Percentiles rank a stretch among this genome's conserved stretches.
Conservation (phyloP, 2,888 invertebrate genomes). For the Gnatocerus cornutus region DNA sequence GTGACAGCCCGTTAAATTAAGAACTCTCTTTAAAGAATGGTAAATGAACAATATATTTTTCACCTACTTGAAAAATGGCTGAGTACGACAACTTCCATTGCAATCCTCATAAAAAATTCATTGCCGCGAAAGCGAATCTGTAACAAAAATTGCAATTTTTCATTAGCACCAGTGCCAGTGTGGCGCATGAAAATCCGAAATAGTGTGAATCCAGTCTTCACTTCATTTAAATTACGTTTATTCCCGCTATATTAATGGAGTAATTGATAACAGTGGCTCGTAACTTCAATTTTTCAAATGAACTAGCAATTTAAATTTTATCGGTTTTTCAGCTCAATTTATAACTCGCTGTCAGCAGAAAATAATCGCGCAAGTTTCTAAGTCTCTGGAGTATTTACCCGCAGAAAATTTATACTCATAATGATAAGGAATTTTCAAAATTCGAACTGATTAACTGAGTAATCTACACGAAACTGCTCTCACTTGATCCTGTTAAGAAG, state of each 20-base stretch:
- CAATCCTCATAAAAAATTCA: background rate
- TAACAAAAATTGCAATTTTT: no score
- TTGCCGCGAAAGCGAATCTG: no score
- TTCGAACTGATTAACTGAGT: background rate
- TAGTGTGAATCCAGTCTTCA: no score
- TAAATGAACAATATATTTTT: background rate
- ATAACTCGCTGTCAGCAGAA: slow-evolving; percentile 11
- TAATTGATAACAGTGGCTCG: slow-evolving; percentile 10
- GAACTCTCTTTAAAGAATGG: background rate
- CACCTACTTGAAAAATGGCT: no score
- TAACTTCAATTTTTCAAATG: slow-evolving; percentile 27
- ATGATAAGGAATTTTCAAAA: slow-evolving; percentile 10
- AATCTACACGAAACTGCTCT: background rate
- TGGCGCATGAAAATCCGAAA: no score
- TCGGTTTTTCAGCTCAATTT: slow-evolving; percentile 8
- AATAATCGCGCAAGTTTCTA: slow-evolving; percentile 18
- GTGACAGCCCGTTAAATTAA: background rate
- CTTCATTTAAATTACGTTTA: no score
- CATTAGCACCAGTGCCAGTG: no score
- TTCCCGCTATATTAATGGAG: no score
- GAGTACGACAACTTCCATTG: background rate
- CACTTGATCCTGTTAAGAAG: no score
- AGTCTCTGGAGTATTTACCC: background rate
- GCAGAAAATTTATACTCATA: background rate
- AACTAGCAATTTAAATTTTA: slow-evolving; percentile 23